Conservation (phyloP, 2,888 invertebrate species). For the Euproctis similis region DNA sequence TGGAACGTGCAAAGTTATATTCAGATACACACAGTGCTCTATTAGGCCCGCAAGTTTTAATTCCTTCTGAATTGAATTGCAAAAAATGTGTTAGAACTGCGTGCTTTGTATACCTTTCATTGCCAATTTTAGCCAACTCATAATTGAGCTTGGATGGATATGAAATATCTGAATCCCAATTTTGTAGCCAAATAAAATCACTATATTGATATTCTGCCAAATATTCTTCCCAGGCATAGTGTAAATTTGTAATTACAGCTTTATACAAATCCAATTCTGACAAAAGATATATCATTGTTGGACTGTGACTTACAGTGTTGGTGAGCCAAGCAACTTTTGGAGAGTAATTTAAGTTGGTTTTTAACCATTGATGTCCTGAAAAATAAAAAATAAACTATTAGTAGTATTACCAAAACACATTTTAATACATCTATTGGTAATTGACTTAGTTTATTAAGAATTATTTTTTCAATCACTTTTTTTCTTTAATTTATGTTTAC, state of each 20-base stretch:
- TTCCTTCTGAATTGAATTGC: conserved; percentile 55
- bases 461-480: too few species aligned
- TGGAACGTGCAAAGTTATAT: conserved; percentile 82
- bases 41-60: conserved; percentile 55
- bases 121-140: conserved; percentile 44
- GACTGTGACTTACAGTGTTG: conserved; percentile 96
- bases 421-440: too few species aligned
- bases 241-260: conserved; percentile 91
- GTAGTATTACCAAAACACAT: too few species aligned
- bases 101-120: conserved; percentile 46
- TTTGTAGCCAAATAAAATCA: conserved; percentile 94
- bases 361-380: conserved; percentile 92
- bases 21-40: conserved; percentile 36
- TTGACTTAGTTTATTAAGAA: too few species aligned
- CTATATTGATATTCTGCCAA: conserved; percentile 89
- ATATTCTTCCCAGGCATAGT: conserved; percentile 96
- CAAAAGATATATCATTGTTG: conserved; percentile 91
- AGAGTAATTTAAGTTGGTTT: conserved; percentile 84
- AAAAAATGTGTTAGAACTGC: conserved; percentile 51
- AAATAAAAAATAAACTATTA: conserved; percentile 15
- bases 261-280: conserved; percentile 85
- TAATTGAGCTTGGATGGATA: conserved; percentile 40
- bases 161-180: conserved; percentile 78
- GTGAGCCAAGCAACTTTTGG: conserved; percentile 92
- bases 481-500: too few species aligned